Conservation (phyloP, 2,888 invertebrate species). For the Drosophila meridiana region DNA sequence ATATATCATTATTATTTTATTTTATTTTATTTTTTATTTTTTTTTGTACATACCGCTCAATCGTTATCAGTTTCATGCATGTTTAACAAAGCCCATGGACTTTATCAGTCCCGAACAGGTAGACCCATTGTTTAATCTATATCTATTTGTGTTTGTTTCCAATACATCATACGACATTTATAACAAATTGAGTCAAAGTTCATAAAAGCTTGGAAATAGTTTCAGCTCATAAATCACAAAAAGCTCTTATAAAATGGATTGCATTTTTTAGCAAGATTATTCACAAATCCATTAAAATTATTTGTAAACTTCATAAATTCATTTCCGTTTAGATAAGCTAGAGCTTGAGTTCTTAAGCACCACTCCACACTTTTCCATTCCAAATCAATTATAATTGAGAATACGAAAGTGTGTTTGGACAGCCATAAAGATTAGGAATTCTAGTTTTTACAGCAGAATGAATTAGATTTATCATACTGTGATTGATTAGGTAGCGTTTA, state of each 20-base stretch:
- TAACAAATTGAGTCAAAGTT: conserved; percentile 36
- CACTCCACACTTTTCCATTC: conserved; percentile 25
- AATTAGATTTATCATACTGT: background rate
- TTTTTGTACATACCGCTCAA: conserved; percentile 8
- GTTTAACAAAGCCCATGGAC: conserved; percentile 20
- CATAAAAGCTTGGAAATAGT: conserved; percentile 9
- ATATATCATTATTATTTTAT: background rate
- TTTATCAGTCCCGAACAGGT: conserved; percentile 26
- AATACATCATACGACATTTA: conserved; percentile 31
- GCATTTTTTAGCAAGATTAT: background rate
- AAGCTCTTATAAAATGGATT: background rate
- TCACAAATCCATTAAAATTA: background rate
- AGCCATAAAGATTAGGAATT: conserved; percentile 7
- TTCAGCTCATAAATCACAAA: background rate
- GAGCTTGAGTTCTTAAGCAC: background rate
- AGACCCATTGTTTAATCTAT: conserved; percentile 23
- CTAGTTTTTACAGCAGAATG: background rate
- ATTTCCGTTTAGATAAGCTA: background rate
- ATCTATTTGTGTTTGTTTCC: conserved; percentile 10
- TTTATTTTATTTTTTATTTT: too few relatives aligned
- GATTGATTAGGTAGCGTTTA: background rate
- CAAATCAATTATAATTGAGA: conserved; percentile 40
- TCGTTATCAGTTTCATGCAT: conserved; percentile 36
- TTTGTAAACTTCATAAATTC: background rate
- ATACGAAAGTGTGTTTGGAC: background rate